phyloP scores from a whole-genome alignment of 1,140 invertebrate genomes.

The Hypothenemus hampei region DNA sequence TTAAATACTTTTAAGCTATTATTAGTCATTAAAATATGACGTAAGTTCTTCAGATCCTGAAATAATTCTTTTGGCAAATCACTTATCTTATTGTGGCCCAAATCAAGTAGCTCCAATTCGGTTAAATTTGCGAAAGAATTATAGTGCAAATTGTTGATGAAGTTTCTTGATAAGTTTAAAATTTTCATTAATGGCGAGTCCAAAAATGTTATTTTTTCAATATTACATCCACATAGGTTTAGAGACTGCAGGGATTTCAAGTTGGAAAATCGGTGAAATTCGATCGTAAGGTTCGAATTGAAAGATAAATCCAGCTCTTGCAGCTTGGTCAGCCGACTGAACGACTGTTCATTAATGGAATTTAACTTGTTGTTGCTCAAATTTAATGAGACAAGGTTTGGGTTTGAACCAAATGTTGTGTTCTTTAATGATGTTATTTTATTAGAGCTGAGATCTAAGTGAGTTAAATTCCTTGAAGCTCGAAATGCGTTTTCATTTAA shows the following conservation, averaged over 20 bases:
- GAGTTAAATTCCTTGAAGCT: background rate
- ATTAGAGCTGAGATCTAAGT: slow-evolving; percentile 5
- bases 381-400: slow-evolving; percentile 17
- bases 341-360: background rate
- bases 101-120: slow-evolving; percentile 26
- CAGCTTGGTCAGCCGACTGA: background rate
- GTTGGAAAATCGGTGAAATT: slow-evolving; percentile 17
- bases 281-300: slow-evolving; percentile 3
- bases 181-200: too few species aligned
- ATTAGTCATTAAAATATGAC: slow-evolving; percentile 5
- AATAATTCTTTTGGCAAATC: slow-evolving; percentile 8
- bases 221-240: slow-evolving; percentile 4
- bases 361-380: slow-evolving; percentile 22
- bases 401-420: background rate
- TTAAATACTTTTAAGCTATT: slow-evolving; percentile 15
- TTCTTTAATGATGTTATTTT: slow-evolving; percentile 1
- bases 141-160: background rate
- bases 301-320: slow-evolving; percentile 8
- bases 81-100: slow-evolving; percentile 28
- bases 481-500: slow-evolving; percentile 10
- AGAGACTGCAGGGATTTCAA: slow-evolving; percentile 12
- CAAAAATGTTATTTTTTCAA: background rate
- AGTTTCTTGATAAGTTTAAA: slow-evolving; percentile 7
- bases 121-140: slow-evolving; percentile 8
- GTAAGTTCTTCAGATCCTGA: slow-evolving; percentile 2